Percentiles rank a stretch among this genome's conserved stretches.
phyloP scores from a whole-genome alignment of 2,113 vertebrate species.

The Phylloscopus trochilus region DNA sequence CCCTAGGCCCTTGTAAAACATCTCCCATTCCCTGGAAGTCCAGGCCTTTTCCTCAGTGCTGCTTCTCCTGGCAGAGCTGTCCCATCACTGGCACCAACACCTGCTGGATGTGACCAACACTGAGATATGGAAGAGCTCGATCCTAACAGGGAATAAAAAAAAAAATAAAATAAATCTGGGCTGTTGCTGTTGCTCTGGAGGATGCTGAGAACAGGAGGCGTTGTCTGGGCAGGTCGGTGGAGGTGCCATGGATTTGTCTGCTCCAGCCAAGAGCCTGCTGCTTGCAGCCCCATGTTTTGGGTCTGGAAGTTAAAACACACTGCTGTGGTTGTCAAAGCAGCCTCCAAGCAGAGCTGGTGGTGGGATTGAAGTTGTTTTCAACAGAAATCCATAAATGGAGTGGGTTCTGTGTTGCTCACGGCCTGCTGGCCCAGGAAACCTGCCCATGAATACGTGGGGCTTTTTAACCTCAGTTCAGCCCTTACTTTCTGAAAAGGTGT shows the following conservation, averaged over 20 bases:
- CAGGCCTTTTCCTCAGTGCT: neutral
- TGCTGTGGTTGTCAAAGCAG: neutral
- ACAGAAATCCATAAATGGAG: accelerated
- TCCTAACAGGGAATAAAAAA: neutral
- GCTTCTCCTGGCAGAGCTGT: neutral
- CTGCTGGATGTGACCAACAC: accelerated
- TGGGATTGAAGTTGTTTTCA: neutral
- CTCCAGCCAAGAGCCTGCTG: neutral
- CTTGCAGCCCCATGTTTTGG: neutral
- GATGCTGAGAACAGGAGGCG: neutral
- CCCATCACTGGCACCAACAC: accelerated
- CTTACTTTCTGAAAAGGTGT: neutral
- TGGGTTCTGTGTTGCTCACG: neutral
- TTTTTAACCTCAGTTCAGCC: neutral
- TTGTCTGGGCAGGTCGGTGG: neutral
- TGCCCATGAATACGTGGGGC: accelerated
- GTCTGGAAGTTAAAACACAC: neutral
- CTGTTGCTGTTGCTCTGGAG: neutral
- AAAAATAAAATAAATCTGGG: too few relatives aligned
- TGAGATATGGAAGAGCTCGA: neutral
- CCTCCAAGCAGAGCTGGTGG: neutral
- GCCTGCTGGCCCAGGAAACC: neutral
- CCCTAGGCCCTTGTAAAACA: neutral
- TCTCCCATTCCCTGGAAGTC: neutral
- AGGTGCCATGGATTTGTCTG: neutral